Percentiles rank a stretch among this genome's conserved stretches.
Conservation (phyloP, 2,888 invertebrate genomes). For the Callimorpha dominula region DNA sequence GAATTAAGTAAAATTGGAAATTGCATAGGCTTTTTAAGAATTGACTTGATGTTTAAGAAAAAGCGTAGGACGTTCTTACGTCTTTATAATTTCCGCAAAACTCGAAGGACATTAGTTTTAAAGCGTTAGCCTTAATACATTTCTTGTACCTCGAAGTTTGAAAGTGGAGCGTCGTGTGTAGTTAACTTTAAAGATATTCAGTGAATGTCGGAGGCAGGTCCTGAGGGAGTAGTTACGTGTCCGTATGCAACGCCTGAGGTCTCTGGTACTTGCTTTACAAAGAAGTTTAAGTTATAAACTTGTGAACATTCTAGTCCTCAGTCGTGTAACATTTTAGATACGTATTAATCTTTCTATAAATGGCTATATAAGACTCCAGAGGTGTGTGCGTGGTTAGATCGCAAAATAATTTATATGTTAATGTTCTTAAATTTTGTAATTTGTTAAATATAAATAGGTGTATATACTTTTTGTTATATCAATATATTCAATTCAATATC, state of each 20-base stretch:
- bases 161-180: slow-evolving; percentile 47
- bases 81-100: background rate
- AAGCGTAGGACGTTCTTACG: background rate
- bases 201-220: slow-evolving; percentile 63
- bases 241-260: slow-evolving; percentile 60
- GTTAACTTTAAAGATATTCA: slow-evolving; percentile 67
- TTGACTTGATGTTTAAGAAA: background rate
- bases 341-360: slow-evolving; percentile 38
- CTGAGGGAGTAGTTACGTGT: slow-evolving; percentile 72
- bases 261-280: slow-evolving; percentile 36
- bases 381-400: background rate
- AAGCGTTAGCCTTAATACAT: slow-evolving; percentile 35
- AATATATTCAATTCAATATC: too few relatives aligned
- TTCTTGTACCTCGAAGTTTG: slow-evolving; percentile 35
- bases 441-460: too few relatives aligned
- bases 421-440: too few relatives aligned
- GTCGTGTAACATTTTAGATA: slow-evolving; percentile 33
- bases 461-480: too few relatives aligned
- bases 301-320: slow-evolving; percentile 31
- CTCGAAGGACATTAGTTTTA: slow-evolving; percentile 19
- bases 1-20: background rate
- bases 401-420: background rate
- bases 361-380: background rate
- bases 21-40: background rate
- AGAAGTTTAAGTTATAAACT: slow-evolving; percentile 44